Percentiles rank a stretch among this genome's conserved stretches.
These are phyloP conservation scores for Globodera rostochiensis DNA, from an alignment of 1,140 invertebrate species.

Conservation along the genomic window DNA sequence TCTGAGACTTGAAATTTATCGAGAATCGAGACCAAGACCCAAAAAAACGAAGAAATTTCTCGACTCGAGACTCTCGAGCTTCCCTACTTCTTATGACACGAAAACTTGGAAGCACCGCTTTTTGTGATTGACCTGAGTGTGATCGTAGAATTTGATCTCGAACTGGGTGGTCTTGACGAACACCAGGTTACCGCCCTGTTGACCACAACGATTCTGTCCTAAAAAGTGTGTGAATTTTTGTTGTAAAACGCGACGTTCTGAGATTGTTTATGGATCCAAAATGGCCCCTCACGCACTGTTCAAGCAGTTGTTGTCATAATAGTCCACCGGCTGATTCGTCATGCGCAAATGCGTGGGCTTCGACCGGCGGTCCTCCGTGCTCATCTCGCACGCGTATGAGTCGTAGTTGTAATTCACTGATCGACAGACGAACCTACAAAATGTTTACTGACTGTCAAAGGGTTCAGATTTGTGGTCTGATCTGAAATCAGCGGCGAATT, in stretches of 20 bases:
- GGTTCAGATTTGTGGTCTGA: too few relatives aligned
- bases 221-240: slow-evolving; percentile 3
- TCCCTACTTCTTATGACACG: too few relatives aligned
- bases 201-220: slow-evolving; percentile 62
- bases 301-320: slow-evolving; percentile 65
- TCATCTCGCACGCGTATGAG: slow-evolving; percentile 62
- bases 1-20: too few relatives aligned
- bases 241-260: background rate
- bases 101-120: background rate
- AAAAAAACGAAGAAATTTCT: too few relatives aligned
- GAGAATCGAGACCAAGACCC: too few relatives aligned
- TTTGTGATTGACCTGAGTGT: slow-evolving; percentile 49
- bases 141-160: slow-evolving; percentile 65
- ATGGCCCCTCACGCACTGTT: slow-evolving; percentile 47
- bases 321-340: slow-evolving; percentile 60
- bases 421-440: slow-evolving; percentile 53
- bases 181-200: slow-evolving; percentile 62
- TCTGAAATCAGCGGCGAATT: too few relatives aligned
- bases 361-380: slow-evolving; percentile 63
- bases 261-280: background rate
- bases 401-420: slow-evolving; percentile 66
- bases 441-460: too few relatives aligned
- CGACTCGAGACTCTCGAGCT: too few relatives aligned
- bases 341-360: slow-evolving; percentile 62
- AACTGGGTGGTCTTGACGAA: slow-evolving; percentile 66